These are phyloP conservation scores for Glomeris maerens DNA, from an alignment of 1,140 invertebrate species.

Conservation along the genomic window DNA sequence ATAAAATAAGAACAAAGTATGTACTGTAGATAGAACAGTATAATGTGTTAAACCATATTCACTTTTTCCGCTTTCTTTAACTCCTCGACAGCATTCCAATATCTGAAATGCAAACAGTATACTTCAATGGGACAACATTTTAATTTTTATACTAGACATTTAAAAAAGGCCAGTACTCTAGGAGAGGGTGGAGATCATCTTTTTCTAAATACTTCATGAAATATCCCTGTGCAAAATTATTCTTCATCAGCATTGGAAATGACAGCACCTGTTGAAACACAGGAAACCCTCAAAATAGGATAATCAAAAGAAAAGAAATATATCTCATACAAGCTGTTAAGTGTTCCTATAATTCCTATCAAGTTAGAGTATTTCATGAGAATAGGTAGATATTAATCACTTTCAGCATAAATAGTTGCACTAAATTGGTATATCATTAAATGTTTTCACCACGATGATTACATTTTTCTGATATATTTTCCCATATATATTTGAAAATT, in stretches of 20 bases:
- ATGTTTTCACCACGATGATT: too few relatives aligned
- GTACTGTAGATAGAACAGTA: too few relatives aligned
- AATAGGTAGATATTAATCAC: too few relatives aligned
- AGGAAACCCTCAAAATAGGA: too few relatives aligned
- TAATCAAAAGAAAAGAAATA: too few relatives aligned
- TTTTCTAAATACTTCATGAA: conserved; percentile 66
- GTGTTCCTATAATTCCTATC: too few relatives aligned
- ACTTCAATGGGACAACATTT: background rate
- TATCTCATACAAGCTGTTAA: too few relatives aligned
- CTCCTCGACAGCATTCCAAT: conserved; percentile 77
- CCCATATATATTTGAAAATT: too few relatives aligned
- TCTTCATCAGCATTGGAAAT: conserved; percentile 34
- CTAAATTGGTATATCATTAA: too few relatives aligned
- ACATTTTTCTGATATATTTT: too few relatives aligned
- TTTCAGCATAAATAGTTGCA: too few relatives aligned
- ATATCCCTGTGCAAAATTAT: conserved; percentile 38
- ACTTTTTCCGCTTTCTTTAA: conserved; percentile 53
- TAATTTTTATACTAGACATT: background rate
- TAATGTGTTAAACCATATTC: conserved; percentile 13
- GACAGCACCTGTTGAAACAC: conserved; percentile 27
- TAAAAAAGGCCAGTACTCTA: conserved; percentile 29
- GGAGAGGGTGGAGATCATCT: conserved; percentile 58
- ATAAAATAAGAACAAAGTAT: background rate
- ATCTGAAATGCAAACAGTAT: conserved; percentile 33
- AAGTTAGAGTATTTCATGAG: too few relatives aligned